Percentiles rank a stretch among this genome's conserved stretches.
These are phyloP conservation scores for Poeciliopsis retropinna DNA, from an alignment of 2,113 vertebrate genomes.

Conservation along the genomic window DNA sequence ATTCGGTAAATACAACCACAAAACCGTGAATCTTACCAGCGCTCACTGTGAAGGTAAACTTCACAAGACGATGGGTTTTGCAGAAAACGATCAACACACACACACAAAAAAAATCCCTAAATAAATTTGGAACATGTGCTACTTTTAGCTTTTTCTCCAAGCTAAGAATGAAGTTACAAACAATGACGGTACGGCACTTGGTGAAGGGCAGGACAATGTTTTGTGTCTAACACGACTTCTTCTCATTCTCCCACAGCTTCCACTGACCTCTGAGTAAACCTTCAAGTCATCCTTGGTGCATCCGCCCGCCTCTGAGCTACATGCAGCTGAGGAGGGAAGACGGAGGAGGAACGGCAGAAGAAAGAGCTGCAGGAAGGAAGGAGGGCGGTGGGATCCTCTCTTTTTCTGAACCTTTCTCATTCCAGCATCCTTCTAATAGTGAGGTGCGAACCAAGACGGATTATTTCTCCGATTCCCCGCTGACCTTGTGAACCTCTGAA, in stretches of 20 bases:
- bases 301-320: conserved; percentile 6
- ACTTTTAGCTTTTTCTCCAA: too few species aligned
- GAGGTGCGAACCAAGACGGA: conserved; percentile 55
- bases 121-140: too few species aligned
- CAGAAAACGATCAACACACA: too few species aligned
- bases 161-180: too few species aligned
- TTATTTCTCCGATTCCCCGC: conserved; percentile 41
- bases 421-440: conserved; percentile 62
- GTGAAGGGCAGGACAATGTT: too few species aligned
- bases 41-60: too few species aligned
- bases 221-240: too few species aligned
- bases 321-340: conserved; percentile 25
- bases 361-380: conserved; percentile 6
- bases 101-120: too few species aligned
- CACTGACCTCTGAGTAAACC: conserved; percentile 10
- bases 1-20: too few species aligned
- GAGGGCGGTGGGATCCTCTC: conserved; percentile 7
- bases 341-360: conserved; percentile 17
- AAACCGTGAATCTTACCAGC: too few species aligned
- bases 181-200: too few species aligned
- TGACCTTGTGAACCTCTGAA: conserved; percentile 28
- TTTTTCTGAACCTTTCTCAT: conserved; percentile 58
- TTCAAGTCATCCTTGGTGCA: not conserved
- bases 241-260: conserved; percentile 1
- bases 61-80: too few species aligned